Percentiles rank a stretch among this genome's conserved stretches.
Conservation (phyloP, 2,113 vertebrate genomes). For the Pogonocichla stellata region DNA sequence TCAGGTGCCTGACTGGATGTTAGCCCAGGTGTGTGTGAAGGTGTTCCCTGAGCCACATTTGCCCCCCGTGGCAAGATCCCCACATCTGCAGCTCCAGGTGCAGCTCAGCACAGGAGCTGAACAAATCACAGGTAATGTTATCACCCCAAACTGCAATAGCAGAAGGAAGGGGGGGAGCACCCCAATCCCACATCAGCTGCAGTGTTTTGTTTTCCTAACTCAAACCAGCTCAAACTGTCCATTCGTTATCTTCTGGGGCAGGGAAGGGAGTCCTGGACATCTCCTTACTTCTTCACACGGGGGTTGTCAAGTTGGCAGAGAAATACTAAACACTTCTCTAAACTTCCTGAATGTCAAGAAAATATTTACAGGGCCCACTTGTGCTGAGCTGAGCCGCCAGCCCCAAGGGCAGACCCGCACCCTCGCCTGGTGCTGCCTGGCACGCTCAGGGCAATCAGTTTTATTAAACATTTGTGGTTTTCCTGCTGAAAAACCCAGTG, state of each 20-base stretch:
- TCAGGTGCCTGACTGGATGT: not conserved
- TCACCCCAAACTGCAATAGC: not conserved
- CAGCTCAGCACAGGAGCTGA: not conserved
- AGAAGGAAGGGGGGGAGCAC: not conserved
- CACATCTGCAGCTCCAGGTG: not conserved
- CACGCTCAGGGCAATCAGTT: not conserved
- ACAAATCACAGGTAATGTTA: fast-evolving
- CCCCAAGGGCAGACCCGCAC: not conserved
- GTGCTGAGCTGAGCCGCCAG: not conserved
- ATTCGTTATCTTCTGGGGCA: not conserved
- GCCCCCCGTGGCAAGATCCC: not conserved
- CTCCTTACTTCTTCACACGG: not conserved
- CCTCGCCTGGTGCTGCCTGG: not conserved
- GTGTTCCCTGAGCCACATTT: not conserved
- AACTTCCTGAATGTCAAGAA: conserved; percentile 44
- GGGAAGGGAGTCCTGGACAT: not conserved
- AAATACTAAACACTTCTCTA: not conserved
- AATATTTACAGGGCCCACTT: conserved; percentile 26
- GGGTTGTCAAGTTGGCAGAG: not conserved
- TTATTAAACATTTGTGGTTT: conserved; percentile 43
- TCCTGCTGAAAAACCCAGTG: conserved; percentile 30
- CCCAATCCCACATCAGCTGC: not conserved
- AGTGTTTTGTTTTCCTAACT: not conserved
- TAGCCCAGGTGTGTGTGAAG: not conserved
- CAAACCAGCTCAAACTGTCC: not conserved